phyloP scores from a whole-genome alignment of 2,113 vertebrate species.

The Cisticola juncidis region DNA sequence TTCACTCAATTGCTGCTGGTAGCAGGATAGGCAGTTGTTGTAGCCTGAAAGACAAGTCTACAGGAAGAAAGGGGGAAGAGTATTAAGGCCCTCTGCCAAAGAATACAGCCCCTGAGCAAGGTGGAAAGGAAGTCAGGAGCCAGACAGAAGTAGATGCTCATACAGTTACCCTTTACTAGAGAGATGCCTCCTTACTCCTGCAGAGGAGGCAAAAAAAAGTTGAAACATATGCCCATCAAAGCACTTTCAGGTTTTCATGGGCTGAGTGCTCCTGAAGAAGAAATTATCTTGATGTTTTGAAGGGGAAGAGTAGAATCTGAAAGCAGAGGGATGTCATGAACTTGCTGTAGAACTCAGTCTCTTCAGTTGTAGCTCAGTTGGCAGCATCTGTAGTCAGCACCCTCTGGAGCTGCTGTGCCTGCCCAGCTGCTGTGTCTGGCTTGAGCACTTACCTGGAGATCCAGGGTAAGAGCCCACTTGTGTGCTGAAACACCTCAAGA shows the following conservation, averaged over 20 bases:
- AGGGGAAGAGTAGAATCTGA: not conserved
- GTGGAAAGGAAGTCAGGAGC: not conserved
- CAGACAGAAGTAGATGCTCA: not conserved
- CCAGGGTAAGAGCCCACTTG: rapidly evolving
- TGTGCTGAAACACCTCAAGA: not conserved
- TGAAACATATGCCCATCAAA: not conserved
- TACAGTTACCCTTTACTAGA: not conserved
- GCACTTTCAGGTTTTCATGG: not conserved
- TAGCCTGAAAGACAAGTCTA: not conserved
- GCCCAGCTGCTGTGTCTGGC: not conserved
- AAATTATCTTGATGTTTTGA: not conserved
- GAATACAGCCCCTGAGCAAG: not conserved
- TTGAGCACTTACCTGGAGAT: rapidly evolving
- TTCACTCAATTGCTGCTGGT: not conserved
- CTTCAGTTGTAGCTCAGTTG: not conserved
- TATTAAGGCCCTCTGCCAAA: not conserved
- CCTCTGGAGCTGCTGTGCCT: not conserved
- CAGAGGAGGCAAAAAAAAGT: not conserved
- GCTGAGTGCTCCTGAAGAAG: not conserved
- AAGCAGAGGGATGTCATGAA: not conserved
- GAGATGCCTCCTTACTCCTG: not conserved
- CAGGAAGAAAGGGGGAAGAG: not conserved
- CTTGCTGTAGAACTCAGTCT: not conserved
- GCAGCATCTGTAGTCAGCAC: not conserved
- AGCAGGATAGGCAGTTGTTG: not conserved